Evolutionary conservation across 1,140 invertebrate genomes (phyloP).

Genomic region (Sycobia sp.): DNA sequence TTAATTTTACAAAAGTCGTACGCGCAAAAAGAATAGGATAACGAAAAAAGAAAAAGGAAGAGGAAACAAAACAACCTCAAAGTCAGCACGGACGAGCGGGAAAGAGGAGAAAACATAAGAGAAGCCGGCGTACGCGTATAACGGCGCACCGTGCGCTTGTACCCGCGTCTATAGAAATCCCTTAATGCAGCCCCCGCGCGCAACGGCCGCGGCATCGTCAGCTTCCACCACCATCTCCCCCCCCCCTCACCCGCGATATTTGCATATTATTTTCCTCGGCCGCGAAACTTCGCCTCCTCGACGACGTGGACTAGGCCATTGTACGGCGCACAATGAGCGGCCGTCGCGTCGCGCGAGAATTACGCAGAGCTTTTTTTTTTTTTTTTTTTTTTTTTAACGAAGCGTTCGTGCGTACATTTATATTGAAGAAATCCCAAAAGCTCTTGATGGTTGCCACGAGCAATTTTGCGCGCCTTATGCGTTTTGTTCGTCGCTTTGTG

Average conservation of each 20-base stretch:
- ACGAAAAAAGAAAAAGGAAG: not conserved
- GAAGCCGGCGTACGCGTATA: slow-evolving; percentile 25
- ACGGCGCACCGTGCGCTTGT: too few relatives aligned
- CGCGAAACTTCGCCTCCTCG: too few relatives aligned
- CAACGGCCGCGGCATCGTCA: not conserved
- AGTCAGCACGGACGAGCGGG: not conserved
- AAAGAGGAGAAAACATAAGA: not conserved
- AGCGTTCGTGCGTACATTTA: too few relatives aligned
- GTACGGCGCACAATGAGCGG: slow-evolving; percentile 36
- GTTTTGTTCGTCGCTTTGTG: too few relatives aligned
- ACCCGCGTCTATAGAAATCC: too few relatives aligned
- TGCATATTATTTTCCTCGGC: slow-evolving; percentile 30
- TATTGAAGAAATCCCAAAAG: slow-evolving; percentile 31
- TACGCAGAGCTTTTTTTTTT: slow-evolving; percentile 30
- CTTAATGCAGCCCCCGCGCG: slow-evolving; percentile 29
- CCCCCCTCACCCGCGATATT: slow-evolving; percentile 28
- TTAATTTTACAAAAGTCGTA: too few relatives aligned
- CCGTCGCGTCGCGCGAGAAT: slow-evolving; percentile 32
- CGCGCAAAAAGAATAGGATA: too few relatives aligned
- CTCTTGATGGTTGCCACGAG: too few relatives aligned
- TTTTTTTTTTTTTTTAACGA: too few relatives aligned
- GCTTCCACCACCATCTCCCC: not conserved
- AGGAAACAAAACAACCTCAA: not conserved
- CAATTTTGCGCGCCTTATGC: too few relatives aligned
- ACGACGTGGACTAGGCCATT: too few relatives aligned